Evolutionary conservation across 2,888 invertebrate species (phyloP).

Genomic region (Prostheceraeus crozeri): DNA sequence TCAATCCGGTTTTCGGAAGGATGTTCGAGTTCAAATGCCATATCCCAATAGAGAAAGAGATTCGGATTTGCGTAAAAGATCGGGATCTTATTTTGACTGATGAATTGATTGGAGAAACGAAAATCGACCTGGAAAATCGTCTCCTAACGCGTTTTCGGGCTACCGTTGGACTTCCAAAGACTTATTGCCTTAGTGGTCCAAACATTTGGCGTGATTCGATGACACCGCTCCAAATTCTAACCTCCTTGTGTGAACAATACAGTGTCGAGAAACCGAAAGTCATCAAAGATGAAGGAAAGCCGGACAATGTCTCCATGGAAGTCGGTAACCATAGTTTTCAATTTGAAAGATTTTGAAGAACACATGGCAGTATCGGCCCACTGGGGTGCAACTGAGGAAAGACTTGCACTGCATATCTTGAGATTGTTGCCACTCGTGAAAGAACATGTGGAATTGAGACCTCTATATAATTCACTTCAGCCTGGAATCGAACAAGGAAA

Average conservation of each 20-base stretch:
- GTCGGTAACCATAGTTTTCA: conserved; percentile 26
- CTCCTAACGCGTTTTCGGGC: conserved; percentile 57
- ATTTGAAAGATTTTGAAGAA: conserved; percentile 35
- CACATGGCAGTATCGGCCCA: conserved; percentile 19
- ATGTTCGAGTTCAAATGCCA: conserved; percentile 57
- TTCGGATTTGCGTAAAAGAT: conserved; percentile 55
- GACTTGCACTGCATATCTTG: conserved; percentile 73
- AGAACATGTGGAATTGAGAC: conserved; percentile 81
- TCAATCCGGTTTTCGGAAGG: conserved; percentile 59
- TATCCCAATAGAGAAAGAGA: conserved; percentile 58
- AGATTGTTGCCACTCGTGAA: conserved; percentile 68
- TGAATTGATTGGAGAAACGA: conserved; percentile 59
- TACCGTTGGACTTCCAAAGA: conserved; percentile 56
- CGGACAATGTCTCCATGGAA: conserved; percentile 21
- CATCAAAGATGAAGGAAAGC: conserved; percentile 45
- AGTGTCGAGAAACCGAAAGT: conserved; percentile 50
- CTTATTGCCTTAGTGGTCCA: conserved; percentile 46
- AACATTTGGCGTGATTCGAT: conserved; percentile 57
- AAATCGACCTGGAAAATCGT: conserved; percentile 60
- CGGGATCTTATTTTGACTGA: conserved; percentile 57
- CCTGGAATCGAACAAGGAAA: conserved; percentile 68
- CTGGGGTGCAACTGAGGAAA: conserved; percentile 65
- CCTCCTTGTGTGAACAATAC: conserved; percentile 51
- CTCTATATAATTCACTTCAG: conserved; percentile 73
- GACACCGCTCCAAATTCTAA: conserved; percentile 56